Base-by-base conservation (phyloP, 2,797 vertebrate genomes). In the Cossypha niveicapilla region DNA sequence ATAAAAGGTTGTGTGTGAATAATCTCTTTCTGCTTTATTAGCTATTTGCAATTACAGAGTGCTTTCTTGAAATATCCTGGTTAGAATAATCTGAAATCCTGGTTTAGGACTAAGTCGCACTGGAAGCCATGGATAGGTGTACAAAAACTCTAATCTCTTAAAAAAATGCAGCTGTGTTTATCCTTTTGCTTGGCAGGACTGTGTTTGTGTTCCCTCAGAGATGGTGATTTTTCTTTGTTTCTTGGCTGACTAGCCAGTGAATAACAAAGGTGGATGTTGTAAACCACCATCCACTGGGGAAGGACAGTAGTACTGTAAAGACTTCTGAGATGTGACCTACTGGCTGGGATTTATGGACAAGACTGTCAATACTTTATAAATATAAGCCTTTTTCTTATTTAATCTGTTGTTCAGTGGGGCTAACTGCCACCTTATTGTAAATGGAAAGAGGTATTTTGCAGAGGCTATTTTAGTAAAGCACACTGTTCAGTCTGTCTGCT, bases 41-140 rank as follows among this genome's bases (percentile, higher is more conserved):
- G 42, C 45, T 42, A 5, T 77, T 91, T 90, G 76, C 91, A 83
- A 92, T 77, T 90, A 63, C n/a, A 57, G 61, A 67, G 11, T 51
- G 32, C 54, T 77, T 87, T 85, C 58, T 80, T 71, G 72, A 92
- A 86, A 83, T 88, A 81, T 51, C 83, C 68, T 54, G 53, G 57
- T 83, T 41, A 60, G 53, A 88, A 68, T 95, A 93, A 87, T 91
- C 80, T 91, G 84, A 87, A 94, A 73, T 94, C 74, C 80, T 92
- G 56, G 18, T 91, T 94, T 96, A 87, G 72, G 42, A 50, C 61
- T 78, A 92, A 90, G 7, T 76, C 1, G 0, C 62, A 35, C 48
- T 93, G 88, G 68, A 94, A 96, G 56, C 35, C 8, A 8, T 86
- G 58, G 73, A 60, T 67, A 88, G 71, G 57, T 92, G 48, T 88